Conservation (phyloP, 2,888 invertebrate species). For the Unio delphinus region DNA sequence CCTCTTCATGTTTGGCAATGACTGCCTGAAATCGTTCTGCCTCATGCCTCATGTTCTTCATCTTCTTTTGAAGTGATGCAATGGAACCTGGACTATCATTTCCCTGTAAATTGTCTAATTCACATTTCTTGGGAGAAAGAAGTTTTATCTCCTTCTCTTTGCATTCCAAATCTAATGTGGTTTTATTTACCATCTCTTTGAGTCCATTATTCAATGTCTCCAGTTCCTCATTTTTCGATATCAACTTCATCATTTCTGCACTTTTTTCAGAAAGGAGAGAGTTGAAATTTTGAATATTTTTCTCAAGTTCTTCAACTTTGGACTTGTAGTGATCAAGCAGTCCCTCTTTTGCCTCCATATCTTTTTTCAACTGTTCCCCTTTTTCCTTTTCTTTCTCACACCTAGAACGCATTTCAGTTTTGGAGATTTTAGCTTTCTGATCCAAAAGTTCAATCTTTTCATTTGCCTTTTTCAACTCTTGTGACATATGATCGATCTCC, state of each 20-base stretch:
- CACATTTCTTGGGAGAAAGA: constrained; percentile 16
- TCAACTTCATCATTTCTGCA: constrained; percentile 17
- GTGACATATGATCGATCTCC: constrained; percentile 10
- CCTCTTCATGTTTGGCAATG: constrained; percentile 15
- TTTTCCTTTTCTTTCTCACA: constrained; percentile 78
- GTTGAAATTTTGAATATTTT: constrained; percentile 14
- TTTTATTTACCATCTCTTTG: constrained; percentile 42
- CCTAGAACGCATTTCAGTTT: constrained; percentile 73
- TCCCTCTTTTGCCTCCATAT: constrained; percentile 71
- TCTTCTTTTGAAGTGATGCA: constrained; percentile 3
- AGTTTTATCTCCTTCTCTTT: constrained; percentile 29
- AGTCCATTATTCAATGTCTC: constrained; percentile 37
- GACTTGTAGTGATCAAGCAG: constrained; percentile 1
- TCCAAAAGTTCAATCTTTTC: constrained; percentile 76
- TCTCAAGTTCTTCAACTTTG: constrained; percentile 22
- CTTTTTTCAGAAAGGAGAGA: constrained; percentile 18
- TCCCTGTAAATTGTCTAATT: constrained; percentile 1
- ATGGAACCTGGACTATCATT: constrained; percentile 1
- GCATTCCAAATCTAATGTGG: constrained; percentile 31
- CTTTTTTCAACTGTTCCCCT: constrained; percentile 80
- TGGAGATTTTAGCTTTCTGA: constrained; percentile 3
- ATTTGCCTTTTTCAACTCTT: constrained; percentile 71
- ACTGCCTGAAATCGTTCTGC: constrained; percentile 13
- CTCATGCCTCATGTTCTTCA: constrained; percentile 3
- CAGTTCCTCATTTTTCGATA: constrained; percentile 77